phyloP scores from a whole-genome alignment of 2,797 vertebrate species.

The Danionella dracula region DNA sequence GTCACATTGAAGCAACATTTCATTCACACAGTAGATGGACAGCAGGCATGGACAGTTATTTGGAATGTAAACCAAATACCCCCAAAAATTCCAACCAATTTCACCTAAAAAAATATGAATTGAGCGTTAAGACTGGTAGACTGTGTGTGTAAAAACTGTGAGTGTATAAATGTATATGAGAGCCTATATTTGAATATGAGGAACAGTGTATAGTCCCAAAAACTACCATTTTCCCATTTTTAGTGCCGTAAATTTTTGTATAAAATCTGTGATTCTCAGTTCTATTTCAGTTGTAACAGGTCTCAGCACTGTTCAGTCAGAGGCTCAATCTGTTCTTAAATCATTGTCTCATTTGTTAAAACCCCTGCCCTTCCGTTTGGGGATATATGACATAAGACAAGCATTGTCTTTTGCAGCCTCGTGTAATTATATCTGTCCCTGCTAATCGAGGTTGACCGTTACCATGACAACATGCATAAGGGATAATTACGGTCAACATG shows the following conservation, averaged over 20 bases:
- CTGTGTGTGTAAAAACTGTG: too few relatives aligned
- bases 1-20: too few relatives aligned
- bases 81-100: too few relatives aligned
- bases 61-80: too few relatives aligned
- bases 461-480: constrained; percentile 39
- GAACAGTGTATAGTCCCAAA: too few relatives aligned
- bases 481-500: constrained; percentile 43
- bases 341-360: constrained; percentile 35
- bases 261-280: neutral
- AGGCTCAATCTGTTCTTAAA: constrained; percentile 8
- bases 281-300: neutral
- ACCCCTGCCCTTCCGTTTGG: constrained; percentile 18
- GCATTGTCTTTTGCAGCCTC: constrained; percentile 27
- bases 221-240: neutral
- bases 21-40: too few relatives aligned
- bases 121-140: too few relatives aligned
- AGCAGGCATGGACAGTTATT: too few relatives aligned
- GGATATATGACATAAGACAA: constrained; percentile 22
- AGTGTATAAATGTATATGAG: too few relatives aligned
- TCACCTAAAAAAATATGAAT: too few relatives aligned
- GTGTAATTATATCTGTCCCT: constrained; percentile 50
- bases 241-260: neutral
- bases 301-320: too few relatives aligned
- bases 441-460: constrained; percentile 49
- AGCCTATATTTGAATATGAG: too few relatives aligned